These are phyloP conservation scores for Linnaemya vulpina DNA, from an alignment of 2,888 invertebrate species.

Conservation along the genomic window DNA sequence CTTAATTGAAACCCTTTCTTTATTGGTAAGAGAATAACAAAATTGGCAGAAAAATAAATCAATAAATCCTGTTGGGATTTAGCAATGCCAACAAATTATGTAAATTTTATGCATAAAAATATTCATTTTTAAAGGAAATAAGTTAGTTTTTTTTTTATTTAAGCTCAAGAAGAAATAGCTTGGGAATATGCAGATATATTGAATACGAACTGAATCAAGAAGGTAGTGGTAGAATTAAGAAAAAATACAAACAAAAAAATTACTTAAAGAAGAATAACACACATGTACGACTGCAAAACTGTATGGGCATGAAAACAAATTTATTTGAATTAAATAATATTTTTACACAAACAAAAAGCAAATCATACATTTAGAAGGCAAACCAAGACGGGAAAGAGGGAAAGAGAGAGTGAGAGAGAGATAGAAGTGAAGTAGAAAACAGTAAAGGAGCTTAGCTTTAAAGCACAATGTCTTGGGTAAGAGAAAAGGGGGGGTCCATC, in stretches of 20 bases:
- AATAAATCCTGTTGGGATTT: slow-evolving; percentile 66
- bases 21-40: slow-evolving; percentile 1
- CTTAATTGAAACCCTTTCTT: slow-evolving; percentile 65
- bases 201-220: not conserved
- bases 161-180: not conserved
- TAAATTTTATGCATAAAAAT: slow-evolving; percentile 67
- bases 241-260: no score
- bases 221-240: not conserved
- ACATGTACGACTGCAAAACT: not conserved
- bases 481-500: slow-evolving; percentile 36
- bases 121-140: slow-evolving; percentile 46
- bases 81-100: slow-evolving; percentile 58
- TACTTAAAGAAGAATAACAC: not conserved
- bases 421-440: no score
- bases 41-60: slow-evolving; percentile 41
- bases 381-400: not conserved
- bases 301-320: slow-evolving; percentile 25
- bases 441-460: slow-evolving; percentile 1
- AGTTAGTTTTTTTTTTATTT: slow-evolving; percentile 27
- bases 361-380: slow-evolving; percentile 8
- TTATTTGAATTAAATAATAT: slow-evolving; percentile 34
- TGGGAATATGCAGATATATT: slow-evolving; percentile 24
- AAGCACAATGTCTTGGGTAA: not conserved
- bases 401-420: not conserved
- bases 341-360: slow-evolving; percentile 27